These are phyloP conservation scores for Loriculus beryllinus DNA, from an alignment of 2,797 vertebrate species.

Conservation along the genomic window DNA sequence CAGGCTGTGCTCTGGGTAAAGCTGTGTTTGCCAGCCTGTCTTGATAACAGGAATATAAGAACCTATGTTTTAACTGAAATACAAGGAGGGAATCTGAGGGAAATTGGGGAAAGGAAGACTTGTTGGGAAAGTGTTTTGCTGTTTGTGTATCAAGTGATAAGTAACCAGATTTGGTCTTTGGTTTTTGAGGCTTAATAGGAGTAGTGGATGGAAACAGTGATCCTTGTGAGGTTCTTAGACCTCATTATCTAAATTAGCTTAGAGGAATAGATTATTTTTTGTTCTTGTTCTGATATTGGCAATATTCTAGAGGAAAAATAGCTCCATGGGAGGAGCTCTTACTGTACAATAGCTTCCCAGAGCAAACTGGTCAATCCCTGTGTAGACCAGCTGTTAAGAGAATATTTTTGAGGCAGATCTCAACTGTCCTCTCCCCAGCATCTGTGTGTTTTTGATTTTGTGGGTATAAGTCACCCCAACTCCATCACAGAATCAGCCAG, in stretches of 20 bases:
- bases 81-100: background rate
- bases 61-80: background rate
- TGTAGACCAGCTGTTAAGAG: background rate
- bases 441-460: background rate
- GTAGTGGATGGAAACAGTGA: background rate
- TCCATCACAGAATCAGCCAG: background rate
- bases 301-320: background rate
- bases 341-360: background rate
- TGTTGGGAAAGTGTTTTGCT: background rate
- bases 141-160: background rate
- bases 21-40: rapidly evolving
- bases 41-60: background rate
- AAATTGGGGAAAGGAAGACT: background rate
- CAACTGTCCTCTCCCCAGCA: background rate
- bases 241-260: background rate
- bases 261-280: background rate
- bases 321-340: background rate
- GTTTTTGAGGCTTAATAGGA: background rate
- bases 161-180: rapidly evolving
- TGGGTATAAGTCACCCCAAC: background rate
- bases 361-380: background rate
- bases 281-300: background rate
- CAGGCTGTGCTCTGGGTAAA: background rate
- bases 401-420: background rate
- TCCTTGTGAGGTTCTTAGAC: rapidly evolving